Percentiles rank a stretch among this genome's conserved stretches.
phyloP scores from a whole-genome alignment of 1,140 invertebrate species.

The Eumaeus atala region DNA sequence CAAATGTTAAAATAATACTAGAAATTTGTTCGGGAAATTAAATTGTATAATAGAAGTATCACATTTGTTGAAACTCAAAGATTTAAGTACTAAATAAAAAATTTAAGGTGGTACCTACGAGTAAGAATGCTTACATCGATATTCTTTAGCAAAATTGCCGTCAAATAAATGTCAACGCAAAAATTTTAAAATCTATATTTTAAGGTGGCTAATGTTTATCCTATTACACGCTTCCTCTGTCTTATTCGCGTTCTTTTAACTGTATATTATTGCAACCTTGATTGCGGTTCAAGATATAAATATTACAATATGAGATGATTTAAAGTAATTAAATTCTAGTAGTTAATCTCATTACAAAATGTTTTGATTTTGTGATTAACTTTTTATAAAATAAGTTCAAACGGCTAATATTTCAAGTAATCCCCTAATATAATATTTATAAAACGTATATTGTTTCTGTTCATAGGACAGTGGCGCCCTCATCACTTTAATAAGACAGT shows the following conservation, averaged over 20 bases:
- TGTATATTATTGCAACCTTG: no score
- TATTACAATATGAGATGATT: neutral
- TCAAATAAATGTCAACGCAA: slow-evolving; percentile 1
- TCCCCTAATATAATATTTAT: neutral
- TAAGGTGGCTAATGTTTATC: slow-evolving; percentile 12
- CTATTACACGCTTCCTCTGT: slow-evolving; percentile 1
- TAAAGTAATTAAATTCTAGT: neutral
- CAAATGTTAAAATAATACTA: slow-evolving; percentile 8
- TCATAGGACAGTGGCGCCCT: neutral
- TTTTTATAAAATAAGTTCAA: neutral
- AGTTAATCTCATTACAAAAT: neutral
- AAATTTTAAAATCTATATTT: slow-evolving; percentile 7
- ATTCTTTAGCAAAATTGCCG: neutral
- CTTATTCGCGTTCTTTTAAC: neutral
- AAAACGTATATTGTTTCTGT: no score
- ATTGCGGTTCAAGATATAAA: no score
- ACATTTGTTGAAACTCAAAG: slow-evolving; percentile 27
- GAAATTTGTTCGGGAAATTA: slow-evolving; percentile 29
- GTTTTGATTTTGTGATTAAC: neutral
- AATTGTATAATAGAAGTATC: slow-evolving; percentile 25
- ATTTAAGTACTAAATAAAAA: slow-evolving; percentile 21
- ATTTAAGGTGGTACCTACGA: slow-evolving; percentile 33
- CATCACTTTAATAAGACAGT: slow-evolving; percentile 1
- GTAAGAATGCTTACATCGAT: slow-evolving; percentile 28
- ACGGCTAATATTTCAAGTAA: neutral